Conservation (phyloP, 2,113 vertebrate genomes). For the Columba janthina region DNA sequence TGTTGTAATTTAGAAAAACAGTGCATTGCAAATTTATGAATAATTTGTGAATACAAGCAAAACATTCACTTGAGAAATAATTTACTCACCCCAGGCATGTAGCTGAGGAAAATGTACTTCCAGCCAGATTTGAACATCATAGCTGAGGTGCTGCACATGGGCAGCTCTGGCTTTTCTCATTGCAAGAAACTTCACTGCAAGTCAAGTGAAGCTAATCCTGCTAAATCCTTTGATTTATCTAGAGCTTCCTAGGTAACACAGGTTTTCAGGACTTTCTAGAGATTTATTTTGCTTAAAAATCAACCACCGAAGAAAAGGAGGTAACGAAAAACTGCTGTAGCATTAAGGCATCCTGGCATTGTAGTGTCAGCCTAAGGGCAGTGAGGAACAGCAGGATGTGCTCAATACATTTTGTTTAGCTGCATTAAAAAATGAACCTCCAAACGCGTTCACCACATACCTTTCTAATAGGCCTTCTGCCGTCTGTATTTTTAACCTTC, state of each 20-base stretch:
- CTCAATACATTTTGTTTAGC: background rate
- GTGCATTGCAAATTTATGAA: background rate
- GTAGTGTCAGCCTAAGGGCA: background rate
- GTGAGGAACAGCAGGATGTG: background rate
- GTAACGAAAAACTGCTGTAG: background rate
- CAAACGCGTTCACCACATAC: background rate
- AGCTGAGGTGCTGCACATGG: background rate
- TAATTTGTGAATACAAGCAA: background rate
- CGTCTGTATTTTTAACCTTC: background rate
- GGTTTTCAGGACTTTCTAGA: background rate
- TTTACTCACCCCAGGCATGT: background rate
- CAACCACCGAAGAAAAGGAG: rapidly evolving
- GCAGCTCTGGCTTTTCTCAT: background rate
- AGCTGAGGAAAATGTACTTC: background rate
- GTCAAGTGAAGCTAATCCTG: background rate
- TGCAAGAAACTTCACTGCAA: background rate
- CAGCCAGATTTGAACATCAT: background rate
- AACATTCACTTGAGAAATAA: background rate
- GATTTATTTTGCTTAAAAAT: background rate
- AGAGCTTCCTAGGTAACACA: background rate
- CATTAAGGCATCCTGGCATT: background rate
- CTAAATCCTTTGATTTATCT: background rate
- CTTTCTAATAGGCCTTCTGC: background rate
- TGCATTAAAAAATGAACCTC: background rate
- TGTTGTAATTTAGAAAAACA: background rate